Base-by-base conservation (phyloP, 2,113 vertebrate species). In the Ranitomeya imitator region DNA sequence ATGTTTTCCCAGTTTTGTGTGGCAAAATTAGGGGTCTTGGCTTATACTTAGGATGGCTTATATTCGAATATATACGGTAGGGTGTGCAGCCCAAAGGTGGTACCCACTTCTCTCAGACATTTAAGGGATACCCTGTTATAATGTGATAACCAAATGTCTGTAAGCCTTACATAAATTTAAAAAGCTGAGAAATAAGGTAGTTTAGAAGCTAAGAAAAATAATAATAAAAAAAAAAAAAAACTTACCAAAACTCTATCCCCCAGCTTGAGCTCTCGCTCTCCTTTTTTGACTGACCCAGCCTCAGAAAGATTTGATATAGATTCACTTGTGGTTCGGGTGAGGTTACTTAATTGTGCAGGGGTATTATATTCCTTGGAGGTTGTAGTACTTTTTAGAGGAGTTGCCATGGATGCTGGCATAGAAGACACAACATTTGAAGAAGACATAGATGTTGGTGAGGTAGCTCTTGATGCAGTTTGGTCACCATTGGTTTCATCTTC, bases 231-330 rank as follows among this genome's bases (percentile, higher is more conserved):
- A 45, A 45, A 19, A 51, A 79, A 51, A 4, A 5, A 14, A 74
- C 95, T 97, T 94, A 99, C 98, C 98, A 99, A 90, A 18, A 99
- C 98, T 26, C 98, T 92, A 82, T 99, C 98, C 7, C 97, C 97
- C 9, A 98, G 97, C 94, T 97, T 99, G 90, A 99, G 96, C 89
- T 99, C 98, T 71, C 97, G 93, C 90, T 99, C 98, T 0, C 97
- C 98, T 90, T 99, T 99, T 93, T 99, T 99, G 60, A 99, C 89
- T 0, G 98, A 99, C 8, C 98, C 97, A 0, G 96, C 94, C 92
- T 99, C 99, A 0, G 98, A 99, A 8, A 99, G 97, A 91, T 99
- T 99, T 59, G 98, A 99, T 87, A 98, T 86, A 0, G 98, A 99
- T 90, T 98, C 97, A 8, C 97, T 99, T 90, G 96, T 94, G 31